Base-by-base conservation (phyloP, 2,888 invertebrate species). In the Hoplodrina ambigua region DNA sequence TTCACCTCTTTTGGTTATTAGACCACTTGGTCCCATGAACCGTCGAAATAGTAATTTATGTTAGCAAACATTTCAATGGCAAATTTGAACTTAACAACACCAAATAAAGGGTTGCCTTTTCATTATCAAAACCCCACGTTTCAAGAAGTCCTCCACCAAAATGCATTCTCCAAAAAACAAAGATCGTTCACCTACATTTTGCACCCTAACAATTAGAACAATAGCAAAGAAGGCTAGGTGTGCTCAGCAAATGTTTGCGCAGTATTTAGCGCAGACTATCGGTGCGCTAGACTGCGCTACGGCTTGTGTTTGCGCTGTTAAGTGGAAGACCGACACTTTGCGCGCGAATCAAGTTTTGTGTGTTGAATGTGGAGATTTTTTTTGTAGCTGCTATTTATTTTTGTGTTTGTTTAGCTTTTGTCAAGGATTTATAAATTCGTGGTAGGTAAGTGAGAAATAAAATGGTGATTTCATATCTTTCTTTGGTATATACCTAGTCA, bases 291-390 rank as follows among this genome's bases (percentile, higher is more conserved):
- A 33, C 60, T 53, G 41, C 33, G 54, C 58, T 61, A 19, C 50
- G 46, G 55, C 54, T 59, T 76, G 65, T 82, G 83, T 81, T 82
- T 82, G 83, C 57, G 59, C 56, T 70, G 61, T 61, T 83, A 82
- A 82, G 81, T 82, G 82, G 69, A 30, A 46, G 25, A 71, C 78
- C 75, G 78, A 79, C 78, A 80, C 71, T 75, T 67, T 52, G 53
- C 37, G 62, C 66, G 65, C 57, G 55, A 75, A 70, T 64, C 50
- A 30, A 60, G 49, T 44, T 71, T 56, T 64, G 63, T 75, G 30
- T 50, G 56, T 62, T 15, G n/a, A 56, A 50, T 65, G n/a, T 59
- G 41, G 25, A 41, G 37, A 50, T 19, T 67, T 59, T 41, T 25
- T 15, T 17, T 25, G 19, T 1, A 15, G 37, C n/a, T 30, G 15